Conservation (phyloP, 1,140 invertebrate species). For the Cotesia typhae region DNA sequence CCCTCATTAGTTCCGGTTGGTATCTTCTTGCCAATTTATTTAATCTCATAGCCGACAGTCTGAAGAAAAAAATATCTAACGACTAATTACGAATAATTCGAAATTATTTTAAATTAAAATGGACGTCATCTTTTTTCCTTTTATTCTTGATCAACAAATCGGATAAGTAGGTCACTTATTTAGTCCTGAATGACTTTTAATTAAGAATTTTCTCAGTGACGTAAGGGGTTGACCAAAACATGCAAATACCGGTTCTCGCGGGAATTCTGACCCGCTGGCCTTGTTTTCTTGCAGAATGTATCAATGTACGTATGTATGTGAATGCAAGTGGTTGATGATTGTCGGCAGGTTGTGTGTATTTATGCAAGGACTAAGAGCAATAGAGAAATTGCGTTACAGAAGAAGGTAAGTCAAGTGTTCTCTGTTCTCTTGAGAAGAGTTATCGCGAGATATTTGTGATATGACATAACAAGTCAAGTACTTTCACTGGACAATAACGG, state of each 20-base stretch:
- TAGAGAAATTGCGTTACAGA: slow-evolving; percentile 42
- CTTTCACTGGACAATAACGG: slow-evolving; percentile 55
- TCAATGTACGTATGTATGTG: slow-evolving; percentile 15
- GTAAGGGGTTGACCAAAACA: not conserved
- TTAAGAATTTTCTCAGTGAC: not conserved
- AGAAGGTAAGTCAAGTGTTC: slow-evolving; percentile 19
- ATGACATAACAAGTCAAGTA: slow-evolving; percentile 53
- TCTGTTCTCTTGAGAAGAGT: not conserved
- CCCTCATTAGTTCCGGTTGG: slow-evolving; percentile 2
- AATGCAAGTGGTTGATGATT: not conserved
- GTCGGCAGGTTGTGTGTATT: not conserved
- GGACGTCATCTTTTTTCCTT: too few relatives aligned
- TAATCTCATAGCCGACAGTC: not conserved
- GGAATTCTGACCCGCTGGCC: slow-evolving; percentile 46
- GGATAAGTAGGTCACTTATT: too few relatives aligned
- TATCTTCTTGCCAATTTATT: slow-evolving; percentile 2
- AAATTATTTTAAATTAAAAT: too few relatives aligned
- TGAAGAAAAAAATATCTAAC: not conserved
- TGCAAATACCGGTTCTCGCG: slow-evolving; percentile 16
- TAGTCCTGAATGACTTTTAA: not conserved
- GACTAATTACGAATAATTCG: too few relatives aligned
- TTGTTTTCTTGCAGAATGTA: slow-evolving; percentile 39
- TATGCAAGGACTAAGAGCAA: not conserved
- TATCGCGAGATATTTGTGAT: slow-evolving; percentile 35
- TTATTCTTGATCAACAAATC: too few relatives aligned